These are phyloP conservation scores for Conus betulinus DNA, from an alignment of 1,140 invertebrate genomes.

Conservation along the genomic window DNA sequence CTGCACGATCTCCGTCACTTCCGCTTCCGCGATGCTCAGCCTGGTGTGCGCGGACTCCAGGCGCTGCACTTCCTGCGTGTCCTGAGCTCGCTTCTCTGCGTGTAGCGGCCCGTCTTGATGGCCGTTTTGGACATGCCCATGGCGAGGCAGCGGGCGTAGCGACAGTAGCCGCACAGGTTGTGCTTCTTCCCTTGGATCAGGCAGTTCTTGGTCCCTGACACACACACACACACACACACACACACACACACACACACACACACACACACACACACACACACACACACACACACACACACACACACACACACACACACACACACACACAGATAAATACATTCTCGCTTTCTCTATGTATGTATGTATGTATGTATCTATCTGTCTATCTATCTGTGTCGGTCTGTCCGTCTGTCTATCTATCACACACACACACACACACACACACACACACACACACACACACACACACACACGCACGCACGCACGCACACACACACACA, in stretches of 20 bases:
- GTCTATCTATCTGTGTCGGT: too few species aligned
- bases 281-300: too few species aligned
- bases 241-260: neutral
- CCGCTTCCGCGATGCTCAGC: constrained; percentile 37
- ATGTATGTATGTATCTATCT: too few species aligned
- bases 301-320: too few species aligned
- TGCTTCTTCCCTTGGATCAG: constrained; percentile 56
- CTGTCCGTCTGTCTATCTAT: too few species aligned
- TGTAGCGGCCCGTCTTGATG: constrained; percentile 77
- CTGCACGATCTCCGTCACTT: constrained; percentile 39
- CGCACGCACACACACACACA: constrained; percentile 32
- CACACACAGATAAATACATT: too few species aligned
- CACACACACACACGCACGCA: constrained; percentile 10
- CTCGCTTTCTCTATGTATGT: too few species aligned
- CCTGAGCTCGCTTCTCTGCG: constrained; percentile 71
- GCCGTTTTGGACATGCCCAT: constrained; percentile 99
- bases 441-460: too few species aligned
- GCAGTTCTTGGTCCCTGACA: constrained; percentile 33
- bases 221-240: constrained; percentile 2
- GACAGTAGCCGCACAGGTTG: constrained; percentile 93
- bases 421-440: too few species aligned
- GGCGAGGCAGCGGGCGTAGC: constrained; percentile 99
- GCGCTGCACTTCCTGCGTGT: constrained; percentile 70
- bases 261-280: too few species aligned
- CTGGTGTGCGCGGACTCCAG: constrained; percentile 39